Base-by-base conservation (phyloP, 2,113 vertebrate species). In the Dicrurus megarhynchus region DNA sequence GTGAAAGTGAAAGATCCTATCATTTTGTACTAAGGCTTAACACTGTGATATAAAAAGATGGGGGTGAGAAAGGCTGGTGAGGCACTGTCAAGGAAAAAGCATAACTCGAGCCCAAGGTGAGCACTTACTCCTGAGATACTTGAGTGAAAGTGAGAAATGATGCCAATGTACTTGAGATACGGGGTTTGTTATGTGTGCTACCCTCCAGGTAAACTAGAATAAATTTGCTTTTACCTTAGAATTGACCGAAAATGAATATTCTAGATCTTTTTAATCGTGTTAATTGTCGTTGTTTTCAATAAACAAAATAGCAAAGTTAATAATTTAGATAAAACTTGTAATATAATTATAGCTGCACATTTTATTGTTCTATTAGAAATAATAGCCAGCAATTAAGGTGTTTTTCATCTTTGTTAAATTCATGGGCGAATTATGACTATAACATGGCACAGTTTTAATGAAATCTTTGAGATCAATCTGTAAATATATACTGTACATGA, bases 401-500 rank as follows among this genome's bases (percentile, higher is more conserved):
- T 99, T 99, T 98, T 98, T 98, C 98, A 98, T 98, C 98, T 97
- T 97, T 96, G 86, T 97, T 97, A 97, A 97, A 98, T 96, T 98
- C 98, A 98, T 98, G 98, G 98, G 95, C 90, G 98, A 99, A 99
- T 98, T 98, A 98, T 97, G 97, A 99, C 97, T 98, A 98, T 94
- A 97, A 97, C 90, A 97, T 98, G 97, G 97, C 98, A 97, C 96
- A 99, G 97, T 97, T 98, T 98, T 98, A 98, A 98, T 97, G 97
- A 98, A 99, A 98, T 98, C 98, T 99, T 99, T 98, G 98, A 98
- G 98, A 98, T 98, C 98, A 98, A 98, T 97, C 97, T 99, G 98
- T 99, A 99, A 99, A 99, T 99, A 99, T 98, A 98, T 98, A 97
- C 98, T 99, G 99, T 99, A 99, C 98, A 99, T 99, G 99, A 99